These are phyloP conservation scores for Apostichopus parvimensis DNA, from an alignment of 35 echinoderm and acorn worm genomes.

Conservation along the genomic window DNA sequence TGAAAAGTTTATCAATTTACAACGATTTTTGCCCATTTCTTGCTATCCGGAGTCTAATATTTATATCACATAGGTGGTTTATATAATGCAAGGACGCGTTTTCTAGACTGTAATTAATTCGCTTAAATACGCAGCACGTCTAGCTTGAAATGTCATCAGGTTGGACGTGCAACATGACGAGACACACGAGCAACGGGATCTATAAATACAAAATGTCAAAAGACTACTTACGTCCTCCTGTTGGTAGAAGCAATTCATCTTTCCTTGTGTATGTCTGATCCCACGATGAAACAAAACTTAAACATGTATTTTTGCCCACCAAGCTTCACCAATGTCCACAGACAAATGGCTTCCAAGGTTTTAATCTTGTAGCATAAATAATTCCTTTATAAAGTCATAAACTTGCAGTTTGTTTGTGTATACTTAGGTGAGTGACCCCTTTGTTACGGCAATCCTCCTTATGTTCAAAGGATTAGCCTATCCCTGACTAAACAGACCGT, in stretches of 20 bases:
- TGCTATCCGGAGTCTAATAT: too few species aligned
- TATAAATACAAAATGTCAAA: not conserved
- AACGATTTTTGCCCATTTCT: too few species aligned
- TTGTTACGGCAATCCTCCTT: not conserved
- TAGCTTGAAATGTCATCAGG: not conserved
- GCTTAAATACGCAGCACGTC: not conserved
- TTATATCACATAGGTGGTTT: too few species aligned
- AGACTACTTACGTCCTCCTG: constrained; percentile 28
- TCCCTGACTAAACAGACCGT: constrained; percentile 2
- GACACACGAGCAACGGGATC: not conserved
- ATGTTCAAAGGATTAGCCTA: constrained; percentile 2
- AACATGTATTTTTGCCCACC: too few species aligned
- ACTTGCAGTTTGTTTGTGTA: not conserved
- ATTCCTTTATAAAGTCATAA: not conserved
- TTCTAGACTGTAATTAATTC: not conserved
- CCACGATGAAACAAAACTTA: too few species aligned
- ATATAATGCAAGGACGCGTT: not conserved
- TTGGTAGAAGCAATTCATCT: constrained; percentile 34
- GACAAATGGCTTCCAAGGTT: not conserved
- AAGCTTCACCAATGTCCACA: not conserved
- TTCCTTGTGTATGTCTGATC: not conserved
- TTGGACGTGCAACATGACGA: not conserved
- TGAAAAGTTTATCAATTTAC: too few species aligned
- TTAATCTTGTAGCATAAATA: not conserved
- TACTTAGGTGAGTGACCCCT: constrained; percentile 9